These are phyloP conservation scores for Drosophila mojavensis DNA, from an alignment of 1,140 invertebrate species.

Conservation along the genomic window DNA sequence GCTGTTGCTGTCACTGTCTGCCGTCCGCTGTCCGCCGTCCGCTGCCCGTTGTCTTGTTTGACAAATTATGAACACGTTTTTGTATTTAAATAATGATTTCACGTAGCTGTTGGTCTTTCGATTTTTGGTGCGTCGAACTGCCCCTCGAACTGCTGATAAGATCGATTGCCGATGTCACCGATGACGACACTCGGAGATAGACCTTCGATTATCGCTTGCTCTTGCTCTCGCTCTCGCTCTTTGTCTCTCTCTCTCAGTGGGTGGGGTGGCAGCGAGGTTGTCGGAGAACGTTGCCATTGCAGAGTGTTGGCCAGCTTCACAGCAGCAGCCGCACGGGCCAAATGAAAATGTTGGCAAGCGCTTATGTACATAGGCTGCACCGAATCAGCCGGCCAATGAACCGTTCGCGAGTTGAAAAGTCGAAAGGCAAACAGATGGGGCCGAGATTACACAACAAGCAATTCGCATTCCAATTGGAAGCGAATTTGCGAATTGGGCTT, in stretches of 20 bases:
- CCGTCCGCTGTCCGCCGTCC: constrained; percentile 2
- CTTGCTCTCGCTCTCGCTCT: background rate
- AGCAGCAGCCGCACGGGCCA: background rate
- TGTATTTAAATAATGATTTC: constrained; percentile 41
- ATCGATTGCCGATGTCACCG: constrained; percentile 30
- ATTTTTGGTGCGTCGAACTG: constrained; percentile 39
- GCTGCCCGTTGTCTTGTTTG: constrained; percentile 36
- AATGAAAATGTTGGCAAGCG: constrained; percentile 11
- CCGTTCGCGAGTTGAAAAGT: constrained; percentile 24
- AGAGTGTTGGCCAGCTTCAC: constrained; percentile 6
- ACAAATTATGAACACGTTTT: constrained; percentile 66
- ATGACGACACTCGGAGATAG: constrained; percentile 17
- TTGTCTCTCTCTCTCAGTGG: background rate
- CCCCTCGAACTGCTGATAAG: constrained; percentile 29
- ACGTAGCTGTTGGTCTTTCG: constrained; percentile 26
- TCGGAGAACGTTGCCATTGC: constrained; percentile 6
- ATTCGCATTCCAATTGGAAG: constrained; percentile 15
- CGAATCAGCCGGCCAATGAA: constrained; percentile 9
- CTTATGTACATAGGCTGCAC: constrained; percentile 21
- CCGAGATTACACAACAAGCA: constrained; percentile 3
- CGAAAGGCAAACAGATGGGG: constrained; percentile 16
- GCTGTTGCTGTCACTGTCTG: constrained; percentile 6
- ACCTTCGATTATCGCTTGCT: constrained; percentile 13
- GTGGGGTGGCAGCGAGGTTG: background rate
- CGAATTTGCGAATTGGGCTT: constrained; percentile 4